Percentiles rank a stretch among this genome's conserved stretches.
phyloP scores from a whole-genome alignment of 2,797 vertebrate genomes.

The Tragopan temminckii region DNA sequence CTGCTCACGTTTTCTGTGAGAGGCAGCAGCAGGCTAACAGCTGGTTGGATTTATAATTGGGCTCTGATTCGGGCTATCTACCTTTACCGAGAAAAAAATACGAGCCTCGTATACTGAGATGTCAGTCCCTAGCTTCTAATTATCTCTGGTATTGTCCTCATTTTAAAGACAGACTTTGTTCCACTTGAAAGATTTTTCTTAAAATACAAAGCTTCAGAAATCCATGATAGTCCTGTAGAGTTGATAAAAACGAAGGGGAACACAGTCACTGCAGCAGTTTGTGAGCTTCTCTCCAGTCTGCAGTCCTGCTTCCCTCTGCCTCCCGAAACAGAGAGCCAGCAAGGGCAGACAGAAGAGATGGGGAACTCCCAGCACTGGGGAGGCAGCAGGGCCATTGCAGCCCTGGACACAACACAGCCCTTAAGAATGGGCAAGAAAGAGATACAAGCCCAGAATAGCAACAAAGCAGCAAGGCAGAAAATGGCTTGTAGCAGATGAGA shows the following conservation, averaged over 20 bases:
- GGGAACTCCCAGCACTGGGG: not conserved
- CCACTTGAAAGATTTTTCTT: not conserved
- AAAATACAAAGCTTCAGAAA: not conserved
- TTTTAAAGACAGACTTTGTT: not conserved
- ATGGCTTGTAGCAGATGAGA: not conserved
- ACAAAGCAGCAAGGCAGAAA: not conserved
- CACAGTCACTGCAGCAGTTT: not conserved
- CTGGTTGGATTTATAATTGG: not conserved
- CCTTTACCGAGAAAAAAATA: fast-evolving
- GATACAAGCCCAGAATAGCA: not conserved
- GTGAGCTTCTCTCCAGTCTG: not conserved
- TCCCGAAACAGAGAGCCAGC: fast-evolving
- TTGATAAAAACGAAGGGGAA: not conserved
- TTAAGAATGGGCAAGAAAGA: not conserved
- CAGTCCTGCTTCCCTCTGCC: not conserved
- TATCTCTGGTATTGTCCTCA: not conserved
- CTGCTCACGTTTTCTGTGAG: fast-evolving
- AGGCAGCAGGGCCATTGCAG: not conserved
- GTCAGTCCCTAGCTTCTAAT: not conserved
- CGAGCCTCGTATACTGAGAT: not conserved
- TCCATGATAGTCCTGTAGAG: not conserved
- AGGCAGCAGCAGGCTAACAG: not conserved
- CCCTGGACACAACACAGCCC: not conserved
- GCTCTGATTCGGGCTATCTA: not conserved
- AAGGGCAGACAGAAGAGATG: not conserved